A percentile compares a stretch with the other conserved stretches of the same genome.
Conservation (phyloP, 2,888 invertebrate genomes). For the Rhagophthalmus giganteus region DNA sequence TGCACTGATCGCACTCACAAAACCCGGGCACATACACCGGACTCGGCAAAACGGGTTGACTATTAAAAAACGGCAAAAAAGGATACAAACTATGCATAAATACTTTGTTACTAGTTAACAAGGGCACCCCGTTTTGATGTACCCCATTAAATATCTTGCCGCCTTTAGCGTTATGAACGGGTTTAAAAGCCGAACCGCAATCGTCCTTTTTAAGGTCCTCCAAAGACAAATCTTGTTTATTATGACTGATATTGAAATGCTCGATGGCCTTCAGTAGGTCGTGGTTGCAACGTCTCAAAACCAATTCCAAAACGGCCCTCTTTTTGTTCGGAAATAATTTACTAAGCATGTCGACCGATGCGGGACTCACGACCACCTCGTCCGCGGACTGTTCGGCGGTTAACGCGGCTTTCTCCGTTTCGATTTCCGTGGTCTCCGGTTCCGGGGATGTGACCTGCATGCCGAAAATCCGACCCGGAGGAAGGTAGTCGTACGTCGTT, state of each 20-base stretch:
- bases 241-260: slow-evolving; percentile 65
- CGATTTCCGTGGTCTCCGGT: slow-evolving; percentile 38
- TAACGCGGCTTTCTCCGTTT: slow-evolving; percentile 14
- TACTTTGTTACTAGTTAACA: slow-evolving; percentile 50
- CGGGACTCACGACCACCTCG: slow-evolving; percentile 62
- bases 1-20: slow-evolving; percentile 56
- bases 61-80: slow-evolving; percentile 53
- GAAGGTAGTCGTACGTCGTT: slow-evolving; percentile 70
- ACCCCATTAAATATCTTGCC: slow-evolving; percentile 30
- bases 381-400: slow-evolving; percentile 9
- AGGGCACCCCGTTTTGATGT: slow-evolving; percentile 46
- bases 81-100: slow-evolving; percentile 56
- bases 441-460: slow-evolving; percentile 82
- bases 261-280: slow-evolving; percentile 89
- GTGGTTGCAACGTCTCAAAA: slow-evolving; percentile 89
- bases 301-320: slow-evolving; percentile 83
- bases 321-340: slow-evolving; percentile 90
- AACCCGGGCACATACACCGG: slow-evolving; percentile 55
- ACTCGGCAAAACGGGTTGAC: slow-evolving; percentile 52
- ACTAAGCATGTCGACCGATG: slow-evolving; percentile 80
- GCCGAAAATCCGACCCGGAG: slow-evolving; percentile 89
- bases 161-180: slow-evolving; percentile 40
- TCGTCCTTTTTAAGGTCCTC: slow-evolving; percentile 39
- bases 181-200: slow-evolving; percentile 51
- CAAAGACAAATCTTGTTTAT: slow-evolving; percentile 15